A percentile compares a stretch with the other conserved stretches of the same genome.
These are phyloP conservation scores for Rhodophaea formosa DNA, from an alignment of 2,888 invertebrate genomes.

Conservation along the genomic window DNA sequence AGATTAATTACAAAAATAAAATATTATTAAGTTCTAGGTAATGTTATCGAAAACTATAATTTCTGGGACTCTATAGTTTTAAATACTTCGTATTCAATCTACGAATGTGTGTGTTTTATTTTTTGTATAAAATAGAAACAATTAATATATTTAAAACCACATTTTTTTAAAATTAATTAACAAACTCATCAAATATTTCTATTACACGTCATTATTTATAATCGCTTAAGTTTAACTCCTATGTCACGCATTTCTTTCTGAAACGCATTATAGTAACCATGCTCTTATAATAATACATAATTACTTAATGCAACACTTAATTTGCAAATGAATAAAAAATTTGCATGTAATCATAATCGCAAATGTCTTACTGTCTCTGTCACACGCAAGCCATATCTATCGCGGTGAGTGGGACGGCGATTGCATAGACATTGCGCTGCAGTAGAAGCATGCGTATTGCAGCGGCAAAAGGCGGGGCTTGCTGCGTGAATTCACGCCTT, in stretches of 20 bases:
- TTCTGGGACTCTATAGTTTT: too few species aligned
- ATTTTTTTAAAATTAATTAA: neutral
- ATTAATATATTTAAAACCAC: neutral
- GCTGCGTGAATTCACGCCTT: constrained; percentile 50
- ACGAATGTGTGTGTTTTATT: neutral
- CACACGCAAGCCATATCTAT: constrained; percentile 33
- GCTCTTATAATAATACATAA: constrained; percentile 69
- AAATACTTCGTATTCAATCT: too few species aligned
- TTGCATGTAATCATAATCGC: constrained; percentile 69
- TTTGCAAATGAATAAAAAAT: constrained; percentile 76
- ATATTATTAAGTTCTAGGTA: too few species aligned
- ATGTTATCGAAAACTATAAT: too few species aligned
- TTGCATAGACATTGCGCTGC: constrained; percentile 49
- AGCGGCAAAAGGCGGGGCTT: constrained; percentile 68
- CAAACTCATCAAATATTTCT: constrained; percentile 18
- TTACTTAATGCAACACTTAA: constrained; percentile 72
- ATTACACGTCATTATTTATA: constrained; percentile 26
- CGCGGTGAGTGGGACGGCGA: constrained; percentile 53
- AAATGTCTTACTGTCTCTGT: constrained; percentile 50
- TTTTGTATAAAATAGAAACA: neutral
- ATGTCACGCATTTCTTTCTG: constrained; percentile 46
- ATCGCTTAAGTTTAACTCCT: constrained; percentile 38
- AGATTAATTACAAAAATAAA: neutral
- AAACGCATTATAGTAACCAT: constrained; percentile 42
- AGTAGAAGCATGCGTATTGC: constrained; percentile 73